Conservation (phyloP, 2,797 vertebrate genomes). For the Ptychadena robeensis region DNA sequence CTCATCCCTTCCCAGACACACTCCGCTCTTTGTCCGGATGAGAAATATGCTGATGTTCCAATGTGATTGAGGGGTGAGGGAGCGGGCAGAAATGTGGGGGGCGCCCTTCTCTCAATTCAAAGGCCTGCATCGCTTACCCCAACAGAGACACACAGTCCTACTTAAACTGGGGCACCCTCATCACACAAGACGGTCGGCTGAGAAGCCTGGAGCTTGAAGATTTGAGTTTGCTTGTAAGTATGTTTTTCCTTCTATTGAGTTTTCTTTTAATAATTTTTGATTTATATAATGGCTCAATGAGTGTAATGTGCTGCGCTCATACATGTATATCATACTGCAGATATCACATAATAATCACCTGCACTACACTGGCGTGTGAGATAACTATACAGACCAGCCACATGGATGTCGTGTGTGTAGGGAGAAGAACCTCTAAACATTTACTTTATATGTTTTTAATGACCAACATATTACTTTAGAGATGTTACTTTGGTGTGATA, state of each 20-base stretch:
- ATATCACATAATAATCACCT: background rate
- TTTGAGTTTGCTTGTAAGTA: constrained; percentile 33
- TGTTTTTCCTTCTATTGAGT: background rate
- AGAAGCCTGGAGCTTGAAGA: background rate
- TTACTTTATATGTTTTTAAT: too few relatives aligned
- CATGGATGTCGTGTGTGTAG: too few relatives aligned
- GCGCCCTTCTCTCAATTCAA: constrained; percentile 13
- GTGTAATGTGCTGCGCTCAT: background rate
- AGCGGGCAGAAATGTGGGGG: constrained; percentile 73
- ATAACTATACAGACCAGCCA: too few relatives aligned
- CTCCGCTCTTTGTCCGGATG: constrained; percentile 50
- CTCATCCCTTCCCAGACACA: constrained; percentile 22
- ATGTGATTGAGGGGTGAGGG: constrained; percentile 53
- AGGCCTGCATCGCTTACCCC: constrained; percentile 7
- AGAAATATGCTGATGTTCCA: constrained; percentile 69
- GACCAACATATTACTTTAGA: too few relatives aligned
- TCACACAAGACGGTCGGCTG: background rate
- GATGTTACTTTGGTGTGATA: too few relatives aligned
- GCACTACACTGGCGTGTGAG: too few relatives aligned
- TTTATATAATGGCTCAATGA: background rate
- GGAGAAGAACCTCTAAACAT: too few relatives aligned
- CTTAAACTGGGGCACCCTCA: constrained; percentile 21
- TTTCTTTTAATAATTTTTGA: background rate
- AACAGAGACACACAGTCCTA: constrained; percentile 1
- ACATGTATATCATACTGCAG: background rate